A percentile compares a stretch with the other conserved stretches of the same genome.
Evolutionary conservation across 2,113 vertebrate species (phyloP).

Genomic region (Engraulis encrasicolus): DNA sequence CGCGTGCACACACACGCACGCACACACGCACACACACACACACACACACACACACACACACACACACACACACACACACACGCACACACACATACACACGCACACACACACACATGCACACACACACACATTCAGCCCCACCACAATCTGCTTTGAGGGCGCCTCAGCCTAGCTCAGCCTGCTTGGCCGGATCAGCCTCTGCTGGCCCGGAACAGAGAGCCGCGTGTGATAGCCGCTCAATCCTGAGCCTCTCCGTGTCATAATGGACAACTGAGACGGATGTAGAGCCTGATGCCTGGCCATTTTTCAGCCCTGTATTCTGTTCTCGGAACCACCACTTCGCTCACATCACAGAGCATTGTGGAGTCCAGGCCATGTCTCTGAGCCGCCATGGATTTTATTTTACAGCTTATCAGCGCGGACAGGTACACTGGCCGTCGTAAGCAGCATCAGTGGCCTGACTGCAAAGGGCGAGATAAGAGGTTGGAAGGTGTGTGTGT

Average conservation of each 20-base stretch:
- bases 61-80: too few species aligned
- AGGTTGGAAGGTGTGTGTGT: too few species aligned
- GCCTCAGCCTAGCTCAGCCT: conserved; percentile 56
- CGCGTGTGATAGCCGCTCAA: conserved; percentile 58
- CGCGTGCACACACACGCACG: too few species aligned
- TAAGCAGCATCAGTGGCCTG: not conserved
- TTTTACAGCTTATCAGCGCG: not conserved
- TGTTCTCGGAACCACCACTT: not conserved
- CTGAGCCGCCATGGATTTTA: not conserved
- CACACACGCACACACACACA: too few species aligned
- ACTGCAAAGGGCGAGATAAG: not conserved
- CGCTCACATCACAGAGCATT: not conserved
- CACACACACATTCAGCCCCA: not conserved
- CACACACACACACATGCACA: too few species aligned
- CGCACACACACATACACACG: too few species aligned
- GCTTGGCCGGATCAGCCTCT: conserved; percentile 53
- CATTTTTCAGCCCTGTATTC: conserved; percentile 26
- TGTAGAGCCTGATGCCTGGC: conserved; percentile 27
- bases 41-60: too few species aligned
- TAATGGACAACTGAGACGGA: conserved; percentile 40
- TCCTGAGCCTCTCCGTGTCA: conserved; percentile 51
- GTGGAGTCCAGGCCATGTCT: not conserved
- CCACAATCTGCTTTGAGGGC: not conserved
- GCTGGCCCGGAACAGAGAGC: conserved; percentile 50
- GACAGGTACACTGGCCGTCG: not conserved